A percentile compares a stretch with the other conserved stretches of the same genome.
Evolutionary conservation across 2,797 vertebrate genomes (phyloP).

Genomic region (Acrossocheilus wenchowensis): DNA sequence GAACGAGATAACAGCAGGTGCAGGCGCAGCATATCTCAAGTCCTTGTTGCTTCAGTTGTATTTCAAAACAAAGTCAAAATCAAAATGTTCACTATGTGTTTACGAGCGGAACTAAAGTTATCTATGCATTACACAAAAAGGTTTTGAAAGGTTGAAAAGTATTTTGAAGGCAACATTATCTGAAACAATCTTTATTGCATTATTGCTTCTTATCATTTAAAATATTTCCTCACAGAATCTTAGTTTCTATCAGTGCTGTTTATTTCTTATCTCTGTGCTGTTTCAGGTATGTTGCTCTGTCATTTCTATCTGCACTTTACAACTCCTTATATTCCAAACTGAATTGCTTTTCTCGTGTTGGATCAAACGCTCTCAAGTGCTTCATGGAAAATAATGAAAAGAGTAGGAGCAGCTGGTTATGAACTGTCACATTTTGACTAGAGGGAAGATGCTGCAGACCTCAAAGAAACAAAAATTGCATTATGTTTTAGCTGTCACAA

Average conservation of each 20-base stretch:
- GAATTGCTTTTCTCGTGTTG: background rate
- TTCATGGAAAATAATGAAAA: background rate
- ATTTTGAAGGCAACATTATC: background rate
- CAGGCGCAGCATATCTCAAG: background rate
- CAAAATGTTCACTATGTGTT: background rate
- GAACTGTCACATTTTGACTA: background rate
- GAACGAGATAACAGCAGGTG: conserved; percentile 48
- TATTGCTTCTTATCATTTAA: background rate
- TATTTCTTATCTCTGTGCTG: background rate
- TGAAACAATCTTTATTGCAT: background rate
- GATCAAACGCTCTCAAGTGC: background rate
- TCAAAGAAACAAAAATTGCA: background rate
- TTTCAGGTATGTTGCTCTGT: background rate
- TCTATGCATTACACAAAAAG: background rate
- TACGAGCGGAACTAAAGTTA: background rate
- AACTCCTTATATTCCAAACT: background rate
- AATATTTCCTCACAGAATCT: background rate
- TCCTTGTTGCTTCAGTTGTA: background rate
- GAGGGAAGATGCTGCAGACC: background rate
- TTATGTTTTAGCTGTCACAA: background rate
- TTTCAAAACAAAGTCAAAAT: conserved; percentile 12
- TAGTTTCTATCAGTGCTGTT: background rate
- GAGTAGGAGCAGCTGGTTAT: background rate
- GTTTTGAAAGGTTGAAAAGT: background rate
- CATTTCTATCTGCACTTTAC: background rate